Conservation (phyloP, 2,888 invertebrate genomes). For the Melanchra persicariae region DNA sequence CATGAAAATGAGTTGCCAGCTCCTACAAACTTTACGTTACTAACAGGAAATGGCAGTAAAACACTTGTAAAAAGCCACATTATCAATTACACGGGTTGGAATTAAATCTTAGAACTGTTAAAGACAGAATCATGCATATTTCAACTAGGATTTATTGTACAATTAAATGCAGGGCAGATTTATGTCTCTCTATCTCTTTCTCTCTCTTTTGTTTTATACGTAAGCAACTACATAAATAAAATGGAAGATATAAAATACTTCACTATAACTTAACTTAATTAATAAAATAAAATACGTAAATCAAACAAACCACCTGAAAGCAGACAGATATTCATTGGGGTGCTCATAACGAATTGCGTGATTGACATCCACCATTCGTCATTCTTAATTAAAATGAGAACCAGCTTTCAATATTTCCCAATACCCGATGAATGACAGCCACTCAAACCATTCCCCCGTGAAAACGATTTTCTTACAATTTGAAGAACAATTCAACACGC, state of each 20-base stretch:
- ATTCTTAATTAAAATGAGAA: conserved; percentile 79
- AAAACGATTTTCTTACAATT: conserved; percentile 68
- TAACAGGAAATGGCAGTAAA: conserved; percentile 23
- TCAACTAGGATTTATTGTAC: too few relatives aligned
- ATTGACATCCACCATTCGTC: conserved; percentile 80
- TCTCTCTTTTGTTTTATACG: too few relatives aligned
- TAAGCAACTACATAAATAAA: neutral
- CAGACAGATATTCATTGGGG: conserved; percentile 63
- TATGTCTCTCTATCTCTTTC: too few relatives aligned
- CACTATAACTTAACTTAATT: conserved; percentile 4
- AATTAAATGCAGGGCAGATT: too few relatives aligned
- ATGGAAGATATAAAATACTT: neutral
- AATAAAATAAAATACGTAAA: conserved; percentile 23
- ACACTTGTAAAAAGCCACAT: conserved; percentile 7
- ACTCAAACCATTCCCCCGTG: conserved; percentile 64
- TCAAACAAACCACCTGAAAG: conserved; percentile 48
- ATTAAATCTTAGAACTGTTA: neutral
- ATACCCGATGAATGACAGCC: conserved; percentile 69
- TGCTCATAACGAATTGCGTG: conserved; percentile 67
- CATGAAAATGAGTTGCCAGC: conserved; percentile 76
- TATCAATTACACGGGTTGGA: neutral
- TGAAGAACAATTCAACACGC: conserved; percentile 59
- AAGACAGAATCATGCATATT: neutral
- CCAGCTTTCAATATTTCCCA: conserved; percentile 73
- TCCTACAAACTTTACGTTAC: conserved; percentile 67